Conservation (phyloP, 2,888 invertebrate genomes). For the Stomorhina lunata region DNA sequence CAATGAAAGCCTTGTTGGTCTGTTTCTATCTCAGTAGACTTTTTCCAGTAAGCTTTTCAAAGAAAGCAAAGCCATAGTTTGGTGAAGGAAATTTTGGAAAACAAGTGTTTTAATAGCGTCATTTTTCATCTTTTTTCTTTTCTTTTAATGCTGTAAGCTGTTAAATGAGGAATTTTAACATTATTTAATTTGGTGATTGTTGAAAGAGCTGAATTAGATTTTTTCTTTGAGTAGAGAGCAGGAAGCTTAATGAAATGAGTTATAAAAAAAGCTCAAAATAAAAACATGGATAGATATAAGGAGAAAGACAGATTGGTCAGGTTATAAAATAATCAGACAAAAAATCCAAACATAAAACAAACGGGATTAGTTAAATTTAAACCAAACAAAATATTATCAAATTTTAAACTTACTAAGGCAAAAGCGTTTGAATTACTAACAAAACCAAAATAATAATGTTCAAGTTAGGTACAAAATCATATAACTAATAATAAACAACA, state of each 20-base stretch:
- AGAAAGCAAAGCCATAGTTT: slow-evolving; percentile 56
- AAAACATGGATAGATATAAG: slow-evolving; percentile 11
- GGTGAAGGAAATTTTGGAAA: slow-evolving; percentile 24
- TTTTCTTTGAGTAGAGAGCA: slow-evolving; percentile 48
- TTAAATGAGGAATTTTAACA: slow-evolving; percentile 75
- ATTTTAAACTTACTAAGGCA: slow-evolving; percentile 21
- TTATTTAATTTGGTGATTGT: slow-evolving; percentile 76
- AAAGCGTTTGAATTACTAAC: slow-evolving; percentile 26
- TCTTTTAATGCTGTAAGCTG: slow-evolving; percentile 61
- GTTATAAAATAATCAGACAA: not conserved
- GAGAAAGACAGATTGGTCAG: too few species aligned
- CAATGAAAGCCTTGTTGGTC: slow-evolving; percentile 56
- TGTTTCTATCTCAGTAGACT: slow-evolving; percentile 50
- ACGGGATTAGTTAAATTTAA: not conserved
- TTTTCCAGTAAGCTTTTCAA: slow-evolving; percentile 45
- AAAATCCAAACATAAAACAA: slow-evolving; percentile 11
- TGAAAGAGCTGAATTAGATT: slow-evolving; percentile 78
- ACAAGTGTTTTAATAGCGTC: slow-evolving; percentile 53
- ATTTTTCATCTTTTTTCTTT: slow-evolving; percentile 55
- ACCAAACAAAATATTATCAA: not conserved
- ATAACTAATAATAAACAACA: slow-evolving; percentile 21
- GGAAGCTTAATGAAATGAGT: slow-evolving; percentile 55
- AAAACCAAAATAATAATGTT: not conserved
- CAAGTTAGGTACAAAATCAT: not conserved
- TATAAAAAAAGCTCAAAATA: slow-evolving; percentile 7